Evolutionary conservation across 2,113 vertebrate genomes (phyloP), one percentile per base, ranked within the genome.

Genomic region (Dendropsophus ebraccatus): DNA sequence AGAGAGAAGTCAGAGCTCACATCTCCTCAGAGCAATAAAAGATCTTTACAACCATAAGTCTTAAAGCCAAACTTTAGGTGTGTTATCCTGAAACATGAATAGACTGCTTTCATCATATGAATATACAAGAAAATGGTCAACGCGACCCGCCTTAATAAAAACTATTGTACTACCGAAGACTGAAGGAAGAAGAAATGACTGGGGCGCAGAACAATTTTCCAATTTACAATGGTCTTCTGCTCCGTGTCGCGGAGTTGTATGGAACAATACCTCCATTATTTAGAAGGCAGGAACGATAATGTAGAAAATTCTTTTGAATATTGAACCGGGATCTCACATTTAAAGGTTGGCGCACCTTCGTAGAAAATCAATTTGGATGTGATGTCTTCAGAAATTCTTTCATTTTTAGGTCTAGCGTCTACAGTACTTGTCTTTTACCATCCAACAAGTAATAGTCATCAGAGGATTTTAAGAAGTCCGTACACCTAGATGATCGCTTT

Each of bases 341-440:
- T 32, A 21, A 49, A 75, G 72, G 83, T 76, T 76, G 35, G 17
- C 2, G 41, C 72, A 62, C 73, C 72, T 84, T 60, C 56, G 45
- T 16, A 84, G 37, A 65, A 76, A 84, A 84, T 84, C 83, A 76
- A 65, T 84, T 47, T 75, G 54, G 25, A 58, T 25, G 70, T 60
- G 52, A 58, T 74, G 69, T 19, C 28, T 84, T 62, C 54, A 60
- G 82, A 73, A 83, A 73, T 83, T 32, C 60, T 65, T 47, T 50
- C 49, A 70, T 75, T 60, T 79, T 25, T 32, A 77, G 72, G 56
- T 62, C 23, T 74, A n/a, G 70, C 30, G 35, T 19, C 32, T 74
- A 41, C 41, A 41, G 41, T 41, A 23, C 30, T 30, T 75, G 9
- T 84, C 2, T 74, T 74, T 74, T 74, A 60, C 37, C 12, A 28